Base-by-base conservation (phyloP, 2,113 vertebrate genomes). In the Pogonocichla stellata region DNA sequence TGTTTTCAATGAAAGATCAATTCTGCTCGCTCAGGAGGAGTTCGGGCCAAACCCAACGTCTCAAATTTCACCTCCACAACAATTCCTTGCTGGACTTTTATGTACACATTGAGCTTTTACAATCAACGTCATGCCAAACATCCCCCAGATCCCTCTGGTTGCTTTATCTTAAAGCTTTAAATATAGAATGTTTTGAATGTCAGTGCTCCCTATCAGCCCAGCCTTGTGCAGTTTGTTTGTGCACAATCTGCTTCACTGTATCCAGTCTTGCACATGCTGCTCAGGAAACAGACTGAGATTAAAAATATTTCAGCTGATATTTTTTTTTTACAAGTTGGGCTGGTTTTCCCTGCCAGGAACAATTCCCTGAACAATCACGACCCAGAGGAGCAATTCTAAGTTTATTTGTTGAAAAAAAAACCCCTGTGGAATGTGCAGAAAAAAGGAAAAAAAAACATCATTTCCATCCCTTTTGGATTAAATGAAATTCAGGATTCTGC, bases 221-320 rank as follows among this genome's bases (percentile, higher is more conserved):
- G 10, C 53, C 28, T 29, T 75, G 81, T 92, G 74, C 53, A 62
- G 50, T 40, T 79, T 65, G 78, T 75, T 31, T 82, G 88, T 42
- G 93, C 91, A n/a, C 86, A 88, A 34, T 81, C 85, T 85, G 92
- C 57, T 61, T 19, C 33, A 23, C 72, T 42, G n/a, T 51, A 17
- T 31, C 90, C 83, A 83, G 88, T 88, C 88, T 90, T 66, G 82
- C 94, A 93, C 71, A 66, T 65, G 77, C 64, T 84, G 89, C 3
- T 83, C 86, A 48, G 11, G n/a, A 78, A 92, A 60, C 66, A 83
- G 71, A 47, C 47, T 4, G 33, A 51, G 66, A 92, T 82, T 84
- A 90, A 90, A 96, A 90, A 87, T 85, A 96, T 33, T 81, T 42
- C 78, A 38, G 77, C 50, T 87, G 85, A 24, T 48, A 24, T 48